Base-by-base conservation (phyloP, 2,888 invertebrate species). In the Cetonia aurata region DNA sequence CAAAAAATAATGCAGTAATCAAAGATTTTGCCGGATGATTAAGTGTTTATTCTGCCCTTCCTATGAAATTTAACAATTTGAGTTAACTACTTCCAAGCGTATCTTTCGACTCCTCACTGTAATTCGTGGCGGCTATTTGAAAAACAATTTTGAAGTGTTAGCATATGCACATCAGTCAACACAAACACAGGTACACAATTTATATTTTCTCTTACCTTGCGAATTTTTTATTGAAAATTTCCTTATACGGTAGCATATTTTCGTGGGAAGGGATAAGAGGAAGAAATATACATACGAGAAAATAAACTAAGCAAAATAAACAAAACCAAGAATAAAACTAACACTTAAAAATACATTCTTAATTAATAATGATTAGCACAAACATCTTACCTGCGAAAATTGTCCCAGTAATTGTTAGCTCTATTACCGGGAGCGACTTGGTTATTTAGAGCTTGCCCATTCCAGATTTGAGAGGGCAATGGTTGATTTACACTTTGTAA, bases 331-430 rank as follows among this genome's bases (percentile, higher is more conserved):
- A 25, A 25, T 25, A 25, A 73, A 68, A 50, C 56, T 69, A 73
- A 68, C 50, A 25, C 19, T 50, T 15, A 50, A 50, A 69, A 69
- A 71, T 42, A 71, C 31, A 46, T 25, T 25, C 25, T 25, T 25
- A 25, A 25, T 25, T 25, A 25, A 25, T 25, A 25, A 25, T 25
- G 25, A 25, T 25, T 25, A 25, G 25, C 3, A 25, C 25, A 69
- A 17, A 67, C 37, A 69, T 78, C 79, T 88, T 91, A 94, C 95
- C 95, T 95, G 86, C 95, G 87, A 84, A 96, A 96, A 85, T 96
- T 96, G 83, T 96, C 96, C 95, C 95, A 96, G 85, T 96, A 96
- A 86, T 96, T 96, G 84, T 96, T 96, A 69, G 95, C 95, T 75
- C 96, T 87, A 84, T 94, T 95, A 33, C 96, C 95, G 42, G 96